Evolutionary conservation across 2,888 invertebrate species (phyloP), one percentile per base, ranked within the genome.

Genomic region (Cistogaster globosa): DNA sequence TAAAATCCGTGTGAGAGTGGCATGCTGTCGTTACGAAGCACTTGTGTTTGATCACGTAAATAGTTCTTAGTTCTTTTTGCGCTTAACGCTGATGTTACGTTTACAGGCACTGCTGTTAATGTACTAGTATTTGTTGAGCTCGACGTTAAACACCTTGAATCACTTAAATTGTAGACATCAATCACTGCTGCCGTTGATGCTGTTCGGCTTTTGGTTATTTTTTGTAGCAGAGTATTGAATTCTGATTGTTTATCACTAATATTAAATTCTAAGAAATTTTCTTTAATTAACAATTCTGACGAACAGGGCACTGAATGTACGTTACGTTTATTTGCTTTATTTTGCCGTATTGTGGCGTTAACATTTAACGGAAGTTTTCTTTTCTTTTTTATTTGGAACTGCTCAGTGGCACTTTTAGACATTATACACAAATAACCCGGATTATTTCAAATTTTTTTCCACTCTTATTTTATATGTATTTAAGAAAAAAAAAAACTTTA

Each of bases 1-100:
- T 87, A 89, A 62, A 87, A 90, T 48, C 90, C 90, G 85, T 91
- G 91, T 53, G 91, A 90, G 72, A 91, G 90, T 83, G 91, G 91
- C 91, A 91, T 91, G 38, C 82, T 88, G 67, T 83, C 62, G 80
- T 48, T 12, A 12, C 12, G 45, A 55, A 77, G 69, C 45, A 77
- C 79, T 71, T 86, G 87, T 14, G 75, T 72, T 78, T 69, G 63
- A 71, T 87, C 87, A 87, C 87, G 84, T 87, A 87, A 74, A 63
- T 81, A 85, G 62, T 81, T 77, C 18, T 63, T 68, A 18, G 69
- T 63, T 53, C 36, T 67, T 22, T 60, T 36, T 45, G 55, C 16
- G 58, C 72, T 51, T 22, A 72, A 12, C 42, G 76, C 68, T 53
- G 75, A 36, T 72, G 77, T 20, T 22, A 65, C 53, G 22, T 84